Evolutionary conservation across 2,888 invertebrate species (phyloP), one percentile per base, ranked within the genome.

Genomic region (Drosophila siamana): DNA sequence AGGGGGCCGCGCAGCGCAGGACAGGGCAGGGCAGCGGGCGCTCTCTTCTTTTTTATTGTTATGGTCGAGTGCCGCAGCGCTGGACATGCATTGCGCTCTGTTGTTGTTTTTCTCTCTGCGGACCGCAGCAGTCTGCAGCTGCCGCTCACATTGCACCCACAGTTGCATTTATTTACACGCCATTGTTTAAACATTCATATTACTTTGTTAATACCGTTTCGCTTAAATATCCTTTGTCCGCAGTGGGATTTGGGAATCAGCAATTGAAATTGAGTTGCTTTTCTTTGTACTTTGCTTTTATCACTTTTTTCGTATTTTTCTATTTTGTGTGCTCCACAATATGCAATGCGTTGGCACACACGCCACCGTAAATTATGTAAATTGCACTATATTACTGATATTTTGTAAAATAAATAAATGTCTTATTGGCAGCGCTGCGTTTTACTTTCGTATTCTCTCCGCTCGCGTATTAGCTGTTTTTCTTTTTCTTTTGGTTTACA

Each of bases 261-360:
- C 59, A 64, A 61, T 56, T 61, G 69, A 51, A 56, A 52, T 56
- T 33, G 54, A 54, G 52, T 26, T 33, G 33, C 33, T 5, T n/a
- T 47, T 70, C 19, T 82, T 82, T 85, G 87, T 85, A 86, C 81
- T 83, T 75, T 69, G 51, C 74, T 79, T 79, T 62, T 82, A 82
- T 86, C 70, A 87, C 82, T 51, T 51, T 62, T 28, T 11, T 28
- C 28, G 26, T 28, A 3, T 8, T 28, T 28, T 26, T 57, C 62
- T 51, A 69, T 57, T 61, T 67, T 69, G 50, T 67, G 55, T 64
- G 56, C 43, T 52, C 47, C 22, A 59, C 63, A 4, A 61, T 55
- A 48, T 74, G n/a, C n/a, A n/a, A 62, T 51, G 78, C 67, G 48
- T 56, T 55, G 60, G 60, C 65, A 71, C 68, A 59, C 62, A 57